Evolutionary conservation across 2,797 vertebrate genomes (phyloP).

Genomic region (Mycteria americana): DNA sequence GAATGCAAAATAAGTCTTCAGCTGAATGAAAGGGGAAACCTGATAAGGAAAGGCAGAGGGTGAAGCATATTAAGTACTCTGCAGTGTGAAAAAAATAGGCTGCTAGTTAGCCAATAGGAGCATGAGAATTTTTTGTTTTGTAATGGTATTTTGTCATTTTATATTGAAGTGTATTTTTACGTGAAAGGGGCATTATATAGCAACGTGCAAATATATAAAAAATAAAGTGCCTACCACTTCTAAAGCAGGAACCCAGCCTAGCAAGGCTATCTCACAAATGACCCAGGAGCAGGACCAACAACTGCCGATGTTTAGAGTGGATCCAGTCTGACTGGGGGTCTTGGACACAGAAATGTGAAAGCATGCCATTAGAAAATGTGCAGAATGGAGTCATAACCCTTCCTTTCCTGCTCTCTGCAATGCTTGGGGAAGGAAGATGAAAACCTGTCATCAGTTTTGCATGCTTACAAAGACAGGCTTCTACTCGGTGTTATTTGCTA

Average conservation of each 20-base stretch:
- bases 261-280: not conserved
- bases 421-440: not conserved
- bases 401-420: not conserved
- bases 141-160: not conserved
- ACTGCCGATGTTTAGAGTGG: not conserved
- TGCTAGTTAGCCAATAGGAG: not conserved
- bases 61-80: not conserved
- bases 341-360: not conserved
- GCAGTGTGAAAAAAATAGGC: not conserved
- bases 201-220: not conserved
- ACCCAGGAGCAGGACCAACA: not conserved
- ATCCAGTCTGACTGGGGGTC: not conserved
- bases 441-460: not conserved
- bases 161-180: not conserved
- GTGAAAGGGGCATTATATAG: not conserved
- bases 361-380: not conserved
- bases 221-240: not conserved
- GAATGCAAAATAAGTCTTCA: not conserved
- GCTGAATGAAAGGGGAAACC: conserved; percentile 7
- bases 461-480: not conserved
- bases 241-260: not conserved
- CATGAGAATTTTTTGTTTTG: not conserved
- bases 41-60: conserved; percentile 26
- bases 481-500: not conserved
- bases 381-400: not conserved